phyloP scores from a whole-genome alignment of 2,113 vertebrate genomes.

The Nycticebus coucang region DNA sequence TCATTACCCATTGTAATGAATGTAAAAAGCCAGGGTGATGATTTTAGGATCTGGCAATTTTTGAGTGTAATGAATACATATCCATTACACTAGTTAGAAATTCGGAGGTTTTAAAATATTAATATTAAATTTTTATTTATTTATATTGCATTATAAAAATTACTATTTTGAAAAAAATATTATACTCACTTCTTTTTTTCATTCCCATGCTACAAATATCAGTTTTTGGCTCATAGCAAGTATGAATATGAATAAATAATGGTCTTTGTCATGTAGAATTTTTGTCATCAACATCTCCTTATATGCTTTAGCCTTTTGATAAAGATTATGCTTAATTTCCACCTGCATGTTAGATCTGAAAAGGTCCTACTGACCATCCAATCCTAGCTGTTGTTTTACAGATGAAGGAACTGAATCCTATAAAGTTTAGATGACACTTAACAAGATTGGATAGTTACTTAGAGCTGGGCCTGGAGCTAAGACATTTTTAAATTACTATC shows the following conservation, averaged over 20 bases:
- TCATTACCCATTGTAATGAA: background rate
- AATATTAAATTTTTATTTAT: background rate
- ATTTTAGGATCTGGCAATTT: background rate
- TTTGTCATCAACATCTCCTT: background rate
- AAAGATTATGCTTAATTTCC: background rate
- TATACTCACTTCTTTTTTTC: background rate
- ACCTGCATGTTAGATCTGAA: background rate
- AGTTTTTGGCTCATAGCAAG: background rate
- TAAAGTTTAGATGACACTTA: background rate
- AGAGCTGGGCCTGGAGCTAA: background rate
- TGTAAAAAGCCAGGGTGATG: background rate
- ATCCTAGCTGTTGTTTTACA: background rate
- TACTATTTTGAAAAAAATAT: background rate
- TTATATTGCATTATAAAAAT: background rate
- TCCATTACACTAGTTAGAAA: background rate
- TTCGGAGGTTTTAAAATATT: background rate
- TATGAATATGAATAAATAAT: background rate
- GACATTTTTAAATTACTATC: background rate
- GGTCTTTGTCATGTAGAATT: background rate
- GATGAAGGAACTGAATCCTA: background rate
- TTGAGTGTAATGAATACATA: background rate
- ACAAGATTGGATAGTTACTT: background rate
- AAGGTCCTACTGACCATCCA: background rate
- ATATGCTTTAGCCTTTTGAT: background rate
- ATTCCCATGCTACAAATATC: background rate